Evolutionary conservation across 2,113 vertebrate species (phyloP).

Genomic region (Notothenia coriiceps): DNA sequence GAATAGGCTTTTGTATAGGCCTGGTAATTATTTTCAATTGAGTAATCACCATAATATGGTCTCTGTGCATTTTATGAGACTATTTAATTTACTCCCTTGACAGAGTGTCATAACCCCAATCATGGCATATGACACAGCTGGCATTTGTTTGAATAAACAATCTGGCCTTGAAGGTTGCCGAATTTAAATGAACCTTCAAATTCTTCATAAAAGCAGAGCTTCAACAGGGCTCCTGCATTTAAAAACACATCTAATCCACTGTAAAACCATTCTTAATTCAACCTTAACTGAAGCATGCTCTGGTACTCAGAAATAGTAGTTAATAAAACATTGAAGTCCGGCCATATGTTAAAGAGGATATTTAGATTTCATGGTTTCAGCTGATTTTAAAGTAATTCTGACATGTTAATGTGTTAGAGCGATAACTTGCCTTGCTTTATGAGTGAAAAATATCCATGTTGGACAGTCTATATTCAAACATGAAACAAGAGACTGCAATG

Average conservation of each 20-base stretch:
- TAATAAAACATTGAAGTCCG: constrained; percentile 7
- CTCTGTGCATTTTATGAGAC: background rate
- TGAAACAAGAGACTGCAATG: constrained; percentile 37
- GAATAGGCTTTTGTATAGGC: background rate
- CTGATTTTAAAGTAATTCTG: constrained; percentile 23
- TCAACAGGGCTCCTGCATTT: background rate
- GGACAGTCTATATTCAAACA: constrained; percentile 42
- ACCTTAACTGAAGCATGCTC: background rate
- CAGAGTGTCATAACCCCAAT: background rate
- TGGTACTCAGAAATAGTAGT: background rate
- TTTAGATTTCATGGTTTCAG: constrained; percentile 24
- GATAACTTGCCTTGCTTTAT: constrained; percentile 2
- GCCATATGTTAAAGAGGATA: constrained; percentile 10
- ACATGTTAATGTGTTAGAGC: background rate
- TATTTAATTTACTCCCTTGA: constrained; percentile 12
- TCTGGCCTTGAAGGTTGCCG: background rate
- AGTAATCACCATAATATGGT: background rate
- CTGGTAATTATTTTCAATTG: background rate
- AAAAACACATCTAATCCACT: background rate
- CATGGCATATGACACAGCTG: background rate
- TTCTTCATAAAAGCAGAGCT: constrained; percentile 2
- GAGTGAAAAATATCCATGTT: constrained; percentile 19
- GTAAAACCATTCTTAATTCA: background rate
- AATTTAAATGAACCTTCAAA: background rate
- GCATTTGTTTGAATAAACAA: background rate